Evolutionary conservation across 2,888 invertebrate genomes (phyloP).

Genomic region (Tipula unca): DNA sequence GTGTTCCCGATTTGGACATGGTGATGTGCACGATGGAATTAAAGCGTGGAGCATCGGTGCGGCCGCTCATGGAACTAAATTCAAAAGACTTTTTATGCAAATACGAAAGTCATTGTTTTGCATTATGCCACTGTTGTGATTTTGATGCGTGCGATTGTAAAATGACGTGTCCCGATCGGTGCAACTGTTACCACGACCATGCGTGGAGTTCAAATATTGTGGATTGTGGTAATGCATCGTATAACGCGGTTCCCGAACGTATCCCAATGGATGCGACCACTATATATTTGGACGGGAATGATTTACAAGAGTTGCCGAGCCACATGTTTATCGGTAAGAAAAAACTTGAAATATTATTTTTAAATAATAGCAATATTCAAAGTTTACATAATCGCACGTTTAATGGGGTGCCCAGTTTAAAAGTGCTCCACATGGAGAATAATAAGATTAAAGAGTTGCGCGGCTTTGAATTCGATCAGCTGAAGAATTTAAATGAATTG

Average conservation of each 20-base stretch:
- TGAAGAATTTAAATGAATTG: conserved; percentile 63
- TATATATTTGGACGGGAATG: conserved; percentile 76
- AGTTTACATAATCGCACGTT: conserved; percentile 73
- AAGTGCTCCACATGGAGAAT: conserved; percentile 67
- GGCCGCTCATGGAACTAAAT: conserved; percentile 56
- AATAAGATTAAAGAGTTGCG: conserved; percentile 62
- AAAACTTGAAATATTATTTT: conserved; percentile 65
- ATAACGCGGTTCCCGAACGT: conserved; percentile 63
- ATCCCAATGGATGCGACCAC: conserved; percentile 87
- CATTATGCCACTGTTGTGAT: conserved; percentile 81
- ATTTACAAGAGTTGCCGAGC: conserved; percentile 67
- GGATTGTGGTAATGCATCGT: conserved; percentile 68
- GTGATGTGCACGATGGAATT: conserved; percentile 70
- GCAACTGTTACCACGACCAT: conserved; percentile 80
- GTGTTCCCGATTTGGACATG: conserved; percentile 69
- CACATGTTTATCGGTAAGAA: conserved; percentile 83
- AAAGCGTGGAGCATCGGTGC: conserved; percentile 43
- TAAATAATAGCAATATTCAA: conserved; percentile 69
- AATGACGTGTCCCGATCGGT: conserved; percentile 81
- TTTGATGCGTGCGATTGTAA: conserved; percentile 87
- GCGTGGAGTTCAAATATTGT: conserved; percentile 79
- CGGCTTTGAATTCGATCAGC: conserved; percentile 69
- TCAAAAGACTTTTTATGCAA: conserved; percentile 72
- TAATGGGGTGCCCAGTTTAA: conserved; percentile 66
- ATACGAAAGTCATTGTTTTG: conserved; percentile 75